A percentile compares a stretch with the other conserved stretches of the same genome.
phyloP scores from a whole-genome alignment of 2,888 invertebrate species.

The Arctia plantaginis region DNA sequence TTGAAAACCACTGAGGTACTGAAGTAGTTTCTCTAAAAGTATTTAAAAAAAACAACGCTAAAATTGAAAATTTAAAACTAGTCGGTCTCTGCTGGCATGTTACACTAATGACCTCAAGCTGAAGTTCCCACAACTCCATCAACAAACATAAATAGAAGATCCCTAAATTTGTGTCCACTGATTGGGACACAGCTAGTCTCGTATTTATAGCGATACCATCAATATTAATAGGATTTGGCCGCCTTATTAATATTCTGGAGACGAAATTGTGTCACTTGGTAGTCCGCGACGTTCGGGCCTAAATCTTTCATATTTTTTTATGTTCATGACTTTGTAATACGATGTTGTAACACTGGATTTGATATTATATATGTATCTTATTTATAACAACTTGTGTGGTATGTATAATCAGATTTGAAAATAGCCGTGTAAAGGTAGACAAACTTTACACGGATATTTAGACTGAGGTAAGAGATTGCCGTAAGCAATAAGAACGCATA shows the following conservation, averaged over 20 bases:
- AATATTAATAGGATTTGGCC: slow-evolving; percentile 50
- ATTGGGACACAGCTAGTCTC: slow-evolving; percentile 47
- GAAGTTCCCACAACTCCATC: background rate
- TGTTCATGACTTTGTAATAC: slow-evolving; percentile 41
- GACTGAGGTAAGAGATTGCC: too few species aligned
- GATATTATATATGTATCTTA: background rate
- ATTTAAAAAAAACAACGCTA: too few species aligned
- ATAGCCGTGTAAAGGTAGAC: too few species aligned
- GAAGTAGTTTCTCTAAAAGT: too few species aligned
- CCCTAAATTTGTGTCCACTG: slow-evolving; percentile 27
- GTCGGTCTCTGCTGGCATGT: background rate
- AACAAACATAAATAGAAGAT: slow-evolving; percentile 18
- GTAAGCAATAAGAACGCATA: too few species aligned
- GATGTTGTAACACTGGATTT: slow-evolving; percentile 31
- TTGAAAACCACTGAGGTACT: too few species aligned
- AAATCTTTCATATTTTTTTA: slow-evolving; percentile 55
- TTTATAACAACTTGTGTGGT: background rate
- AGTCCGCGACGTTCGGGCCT: slow-evolving; percentile 37
- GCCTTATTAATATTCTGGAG: slow-evolving; percentile 46
- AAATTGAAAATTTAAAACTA: background rate
- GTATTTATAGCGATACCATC: slow-evolving; percentile 37
- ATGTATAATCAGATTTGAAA: too few species aligned
- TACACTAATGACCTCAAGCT: background rate
- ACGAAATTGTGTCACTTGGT: slow-evolving; percentile 28
- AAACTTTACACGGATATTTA: too few species aligned